A percentile compares a stretch with the other conserved stretches of the same genome.
phyloP scores from a whole-genome alignment of 2,888 invertebrate genomes.

The Netelia virgata region DNA sequence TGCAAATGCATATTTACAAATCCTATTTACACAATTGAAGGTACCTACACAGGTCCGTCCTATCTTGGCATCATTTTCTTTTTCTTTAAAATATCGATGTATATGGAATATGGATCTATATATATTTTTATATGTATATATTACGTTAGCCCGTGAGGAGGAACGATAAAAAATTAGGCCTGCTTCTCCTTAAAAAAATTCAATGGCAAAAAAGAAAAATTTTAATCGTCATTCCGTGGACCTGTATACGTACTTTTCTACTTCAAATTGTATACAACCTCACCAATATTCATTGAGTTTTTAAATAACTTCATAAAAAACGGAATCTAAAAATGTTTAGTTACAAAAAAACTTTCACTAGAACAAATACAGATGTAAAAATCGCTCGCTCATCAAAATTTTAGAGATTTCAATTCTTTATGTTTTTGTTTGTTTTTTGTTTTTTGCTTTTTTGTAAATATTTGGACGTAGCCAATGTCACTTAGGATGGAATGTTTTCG shows the following conservation, averaged over 20 bases:
- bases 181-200: slow-evolving; percentile 24
- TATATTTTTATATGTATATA: slow-evolving; percentile 57
- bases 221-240: slow-evolving; percentile 12
- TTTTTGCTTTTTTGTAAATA: slow-evolving; percentile 14
- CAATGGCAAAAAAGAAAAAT: slow-evolving; percentile 25
- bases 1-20: slow-evolving; percentile 75
- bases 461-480: slow-evolving; percentile 61
- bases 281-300: slow-evolving; percentile 30
- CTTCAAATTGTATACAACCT: slow-evolving; percentile 48
- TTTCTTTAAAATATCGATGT: slow-evolving; percentile 65
- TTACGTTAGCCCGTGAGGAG: slow-evolving; percentile 66
- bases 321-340: slow-evolving; percentile 22
- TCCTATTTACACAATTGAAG: slow-evolving; percentile 77
- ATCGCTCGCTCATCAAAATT: slow-evolving; percentile 39
- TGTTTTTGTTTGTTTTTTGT: slow-evolving; percentile 10
- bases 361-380: slow-evolving; percentile 62
- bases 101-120: slow-evolving; percentile 26
- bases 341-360: slow-evolving; percentile 61
- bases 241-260: slow-evolving; percentile 52
- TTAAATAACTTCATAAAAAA: slow-evolving; percentile 55
- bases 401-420: slow-evolving; percentile 10
- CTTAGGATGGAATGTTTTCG: slow-evolving; percentile 80
- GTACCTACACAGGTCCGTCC: slow-evolving; percentile 74
- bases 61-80: slow-evolving; percentile 70
- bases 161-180: slow-evolving; percentile 66